phyloP scores from a whole-genome alignment of 2,888 invertebrate species.

The Apamea crenata region DNA sequence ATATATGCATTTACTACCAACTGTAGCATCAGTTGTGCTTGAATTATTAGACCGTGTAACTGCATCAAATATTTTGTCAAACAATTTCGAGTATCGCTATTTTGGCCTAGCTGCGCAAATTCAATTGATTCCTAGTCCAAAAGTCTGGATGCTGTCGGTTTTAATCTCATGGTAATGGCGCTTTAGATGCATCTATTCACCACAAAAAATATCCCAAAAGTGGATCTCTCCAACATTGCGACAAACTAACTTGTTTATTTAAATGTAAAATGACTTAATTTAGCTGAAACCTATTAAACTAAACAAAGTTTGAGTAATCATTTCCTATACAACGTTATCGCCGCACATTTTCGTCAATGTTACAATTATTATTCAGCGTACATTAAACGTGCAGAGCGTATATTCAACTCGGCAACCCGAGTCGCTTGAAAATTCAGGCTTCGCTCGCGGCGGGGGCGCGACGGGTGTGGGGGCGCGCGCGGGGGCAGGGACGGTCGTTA shows the following conservation, averaged over 20 bases:
- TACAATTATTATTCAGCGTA: slow-evolving; percentile 71
- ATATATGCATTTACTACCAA: not conserved
- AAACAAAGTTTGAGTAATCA: slow-evolving; percentile 60
- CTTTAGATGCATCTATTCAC: not conserved
- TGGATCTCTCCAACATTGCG: not conserved
- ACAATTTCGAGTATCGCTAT: not conserved
- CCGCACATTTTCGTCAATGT: slow-evolving; percentile 69
- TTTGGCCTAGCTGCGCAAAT: not conserved
- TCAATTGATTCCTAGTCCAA: not conserved
- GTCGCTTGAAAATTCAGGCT: slow-evolving; percentile 87
- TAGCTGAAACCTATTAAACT: slow-evolving; percentile 48
- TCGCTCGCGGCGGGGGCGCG: slow-evolving; percentile 73
- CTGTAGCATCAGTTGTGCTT: not conserved
- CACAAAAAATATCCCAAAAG: not conserved
- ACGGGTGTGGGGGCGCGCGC: slow-evolving; percentile 56
- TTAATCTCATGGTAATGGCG: not conserved
- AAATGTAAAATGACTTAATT: slow-evolving; percentile 44
- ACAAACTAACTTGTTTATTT: not conserved
- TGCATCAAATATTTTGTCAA: not conserved
- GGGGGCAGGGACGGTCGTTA: slow-evolving; percentile 84
- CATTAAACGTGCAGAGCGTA: slow-evolving; percentile 69
- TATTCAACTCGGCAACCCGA: slow-evolving; percentile 76
- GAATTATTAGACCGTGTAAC: not conserved
- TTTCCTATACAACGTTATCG: slow-evolving; percentile 55
- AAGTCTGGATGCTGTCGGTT: not conserved